Base-by-base conservation (phyloP, 2,113 vertebrate genomes). In the Pituophis catenifer region DNA sequence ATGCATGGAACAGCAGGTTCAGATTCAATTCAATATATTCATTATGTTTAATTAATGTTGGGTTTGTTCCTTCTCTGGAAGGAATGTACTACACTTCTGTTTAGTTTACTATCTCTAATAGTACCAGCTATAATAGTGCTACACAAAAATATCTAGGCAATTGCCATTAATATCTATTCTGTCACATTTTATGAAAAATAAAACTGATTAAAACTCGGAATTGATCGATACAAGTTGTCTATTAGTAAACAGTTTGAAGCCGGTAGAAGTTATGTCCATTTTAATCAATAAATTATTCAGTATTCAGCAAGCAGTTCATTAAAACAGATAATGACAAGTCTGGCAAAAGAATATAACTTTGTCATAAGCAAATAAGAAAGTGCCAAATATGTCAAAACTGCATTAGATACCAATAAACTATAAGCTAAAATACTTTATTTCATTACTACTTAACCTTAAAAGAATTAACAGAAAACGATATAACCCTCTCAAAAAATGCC, bases 1-100 rank as follows among this genome's bases (percentile, higher is more conserved):
- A 8, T 88, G 29, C 52, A 88, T 88, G 87, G 52, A 88, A 88
- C 87, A 88, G 44, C 3, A 88, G 15, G 52, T 88, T 29, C 52
- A 19, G 15, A 62, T 90, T 29, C 8, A 90, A 90, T 26, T 50
- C 44, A 65, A 29, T 50, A 15, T 90, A 65, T 93, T 89, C 94
- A 91, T 88, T 85, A 88, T 6, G 11, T 89, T n/a, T n/a, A 91
- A 86, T 93, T 91, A 94, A 65, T 90, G 75, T 81, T 44, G 19
- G 33, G 17, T 81, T 81, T 93, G 38, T 62, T 89, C 38, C 29
- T 91, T 92, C 65, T 21, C 87, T 86, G 59, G 92, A 92, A 93
- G 88, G 75, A 86, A 50, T 88, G 53, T 59, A 55, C 65, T 95
- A 58, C 38, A 58, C 85, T 58, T 15, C 53, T 88, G 17, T 88